Base-by-base conservation (phyloP, 2,797 vertebrate genomes). In the Syncerus caffer region DNA sequence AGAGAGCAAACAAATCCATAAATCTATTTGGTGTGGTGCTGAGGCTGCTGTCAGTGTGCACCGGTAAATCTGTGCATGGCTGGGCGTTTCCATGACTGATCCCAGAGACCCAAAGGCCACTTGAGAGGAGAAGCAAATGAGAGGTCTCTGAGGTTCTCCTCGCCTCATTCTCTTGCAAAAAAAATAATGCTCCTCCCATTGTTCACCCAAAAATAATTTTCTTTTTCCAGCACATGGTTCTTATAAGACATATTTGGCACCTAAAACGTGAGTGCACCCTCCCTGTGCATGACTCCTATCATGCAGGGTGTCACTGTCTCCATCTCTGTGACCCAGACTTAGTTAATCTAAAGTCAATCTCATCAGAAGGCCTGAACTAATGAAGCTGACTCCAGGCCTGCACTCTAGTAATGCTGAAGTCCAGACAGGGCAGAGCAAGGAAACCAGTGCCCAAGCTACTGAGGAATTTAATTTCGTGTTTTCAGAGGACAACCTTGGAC, bases 1-100 rank as follows among this genome's bases (percentile, higher is more conserved):
- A 92, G 64, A 47, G 60, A 96, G 58, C 86, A 95, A 95, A 97
- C 89, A 79, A 93, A 96, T 96, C 82, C 71, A 89, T 97, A 79
- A 79, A 51, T 93, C 55, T 51, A 10, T 92, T 87, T 85, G 89
- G n/a, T 53, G 27, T 64, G 42, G 64, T 29, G 31, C 95, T 85
- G 76, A 62, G 42, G 76, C 51, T 74, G 45, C 51, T 85, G 80
- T 93, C 85, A 27, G 16, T 3, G 38, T 92, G 50, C 84, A 78
- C 67, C 4, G 78, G 50, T 89, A 96, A 95, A 94, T 97, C 51
- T 85, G 5, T 3, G 0, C 45, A 0, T 21, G 34, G 60, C 62
- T 11, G 29, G 71, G 55, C 5, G 0, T 5, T 29, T 47, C 71
- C 16, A 27, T 0, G 0, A 51, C 67, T 13, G 62, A 58, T 76